Conservation (phyloP, 2,797 vertebrate species). For the Lepilemur ruficaudatus region DNA sequence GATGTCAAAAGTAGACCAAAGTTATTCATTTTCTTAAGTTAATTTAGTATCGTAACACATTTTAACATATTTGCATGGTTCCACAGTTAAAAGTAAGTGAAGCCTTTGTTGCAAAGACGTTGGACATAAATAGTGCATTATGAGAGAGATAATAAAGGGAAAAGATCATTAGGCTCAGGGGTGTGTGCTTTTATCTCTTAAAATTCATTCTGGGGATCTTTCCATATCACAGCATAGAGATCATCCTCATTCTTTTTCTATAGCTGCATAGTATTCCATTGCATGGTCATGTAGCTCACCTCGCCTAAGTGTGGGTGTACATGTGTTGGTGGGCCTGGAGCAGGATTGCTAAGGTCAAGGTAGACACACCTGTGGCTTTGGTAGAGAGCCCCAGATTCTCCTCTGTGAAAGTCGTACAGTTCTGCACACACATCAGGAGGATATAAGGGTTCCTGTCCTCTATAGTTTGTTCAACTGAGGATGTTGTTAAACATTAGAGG, state of each 20-base stretch:
- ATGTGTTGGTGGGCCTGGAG: neutral
- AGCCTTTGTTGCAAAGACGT: neutral
- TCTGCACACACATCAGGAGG: neutral
- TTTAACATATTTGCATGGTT: neutral
- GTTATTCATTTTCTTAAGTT: neutral
- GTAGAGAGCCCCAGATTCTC: no score
- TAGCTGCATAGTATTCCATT: neutral
- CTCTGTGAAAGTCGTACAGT: rapidly evolving
- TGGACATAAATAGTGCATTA: neutral
- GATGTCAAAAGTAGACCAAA: neutral
- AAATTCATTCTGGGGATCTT: neutral
- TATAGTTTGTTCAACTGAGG: neutral
- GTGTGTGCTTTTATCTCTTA: neutral
- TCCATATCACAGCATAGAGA: neutral
- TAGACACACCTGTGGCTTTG: neutral
- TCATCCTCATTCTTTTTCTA: neutral
- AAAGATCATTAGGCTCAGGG: neutral
- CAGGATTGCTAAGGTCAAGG: rapidly evolving
- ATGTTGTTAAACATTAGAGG: neutral
- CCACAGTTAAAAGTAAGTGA: neutral
- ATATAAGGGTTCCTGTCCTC: neutral
- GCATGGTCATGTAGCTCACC: rapidly evolving
- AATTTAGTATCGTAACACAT: neutral
- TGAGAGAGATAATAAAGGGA: neutral
- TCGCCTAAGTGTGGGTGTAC: neutral